Conservation (phyloP, 2,113 vertebrate genomes). For the Marcusenius ussheri region DNA sequence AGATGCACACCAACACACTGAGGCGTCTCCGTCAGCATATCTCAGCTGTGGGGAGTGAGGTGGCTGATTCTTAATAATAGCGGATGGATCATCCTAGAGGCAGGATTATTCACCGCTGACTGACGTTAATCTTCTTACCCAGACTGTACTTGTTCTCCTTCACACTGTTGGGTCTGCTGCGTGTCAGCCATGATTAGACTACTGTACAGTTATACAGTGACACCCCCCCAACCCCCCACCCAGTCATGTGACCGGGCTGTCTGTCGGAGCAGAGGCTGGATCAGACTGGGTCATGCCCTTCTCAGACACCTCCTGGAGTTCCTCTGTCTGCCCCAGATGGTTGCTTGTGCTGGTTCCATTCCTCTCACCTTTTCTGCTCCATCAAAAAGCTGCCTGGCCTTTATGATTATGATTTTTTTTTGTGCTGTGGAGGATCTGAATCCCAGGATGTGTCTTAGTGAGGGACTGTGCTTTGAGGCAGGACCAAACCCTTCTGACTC, state of each 20-base stretch:
- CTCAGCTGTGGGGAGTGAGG: not conserved
- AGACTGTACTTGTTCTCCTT: not conserved
- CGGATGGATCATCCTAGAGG: not conserved
- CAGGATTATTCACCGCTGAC: not conserved
- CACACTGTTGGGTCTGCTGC: not conserved
- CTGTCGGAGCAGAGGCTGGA: not conserved
- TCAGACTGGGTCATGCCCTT: not conserved
- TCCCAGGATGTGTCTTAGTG: not conserved
- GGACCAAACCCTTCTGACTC: not conserved
- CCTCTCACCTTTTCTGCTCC: not conserved
- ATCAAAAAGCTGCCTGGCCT: not conserved
- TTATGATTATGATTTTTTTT: not conserved
- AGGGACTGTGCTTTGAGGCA: not conserved
- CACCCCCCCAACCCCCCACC: not conserved
- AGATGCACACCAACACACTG: too few relatives aligned
- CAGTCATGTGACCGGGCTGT: not conserved
- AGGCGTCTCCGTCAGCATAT: not conserved
- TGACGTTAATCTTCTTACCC: conserved; percentile 4
- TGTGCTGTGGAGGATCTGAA: not conserved
- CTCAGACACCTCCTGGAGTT: not conserved
- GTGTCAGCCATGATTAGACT: not conserved
- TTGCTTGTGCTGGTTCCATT: not conserved
- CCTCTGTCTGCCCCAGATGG: not conserved
- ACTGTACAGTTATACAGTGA: not conserved
- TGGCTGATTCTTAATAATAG: not conserved